Percentiles rank a stretch among this genome's conserved stretches.
Conservation (phyloP, 2,113 vertebrate genomes). For the Clupea harengus region DNA sequence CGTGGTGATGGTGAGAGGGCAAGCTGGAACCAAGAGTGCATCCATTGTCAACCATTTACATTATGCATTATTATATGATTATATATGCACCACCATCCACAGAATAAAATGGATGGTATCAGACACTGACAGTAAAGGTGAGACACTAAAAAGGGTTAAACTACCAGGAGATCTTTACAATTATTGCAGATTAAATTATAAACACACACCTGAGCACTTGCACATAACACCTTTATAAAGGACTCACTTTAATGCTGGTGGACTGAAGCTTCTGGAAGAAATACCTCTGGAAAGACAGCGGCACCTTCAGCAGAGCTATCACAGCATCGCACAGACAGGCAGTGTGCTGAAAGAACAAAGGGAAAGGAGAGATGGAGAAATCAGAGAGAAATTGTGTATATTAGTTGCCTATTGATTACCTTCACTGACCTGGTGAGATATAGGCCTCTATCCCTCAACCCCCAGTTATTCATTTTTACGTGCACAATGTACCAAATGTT, state of each 20-base stretch:
- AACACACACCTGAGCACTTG: background rate
- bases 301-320: slow-evolving; percentile 92
- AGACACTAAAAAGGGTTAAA: background rate
- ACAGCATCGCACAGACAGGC: slow-evolving; percentile 90
- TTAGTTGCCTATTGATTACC: background rate
- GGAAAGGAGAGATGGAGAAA: background rate
- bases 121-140: background rate
- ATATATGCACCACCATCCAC: background rate
- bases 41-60: background rate
- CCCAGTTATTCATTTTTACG: background rate
- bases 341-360: slow-evolving; percentile 78
- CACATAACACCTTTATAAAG: background rate
- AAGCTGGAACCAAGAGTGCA: slow-evolving; percentile 72
- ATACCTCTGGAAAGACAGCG: slow-evolving; percentile 94
- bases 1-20: slow-evolving; percentile 92
- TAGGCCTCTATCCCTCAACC: too few species aligned
- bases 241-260: slow-evolving; percentile 92
- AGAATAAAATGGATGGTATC: background rate
- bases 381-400: background rate
- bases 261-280: slow-evolving; percentile 98
- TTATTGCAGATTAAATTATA: background rate
- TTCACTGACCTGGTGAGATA: too few species aligned
- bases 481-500: background rate
- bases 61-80: background rate
- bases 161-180: background rate